Base-by-base conservation (phyloP, 2,797 vertebrate genomes). In the Chaenodraco wilsoni region DNA sequence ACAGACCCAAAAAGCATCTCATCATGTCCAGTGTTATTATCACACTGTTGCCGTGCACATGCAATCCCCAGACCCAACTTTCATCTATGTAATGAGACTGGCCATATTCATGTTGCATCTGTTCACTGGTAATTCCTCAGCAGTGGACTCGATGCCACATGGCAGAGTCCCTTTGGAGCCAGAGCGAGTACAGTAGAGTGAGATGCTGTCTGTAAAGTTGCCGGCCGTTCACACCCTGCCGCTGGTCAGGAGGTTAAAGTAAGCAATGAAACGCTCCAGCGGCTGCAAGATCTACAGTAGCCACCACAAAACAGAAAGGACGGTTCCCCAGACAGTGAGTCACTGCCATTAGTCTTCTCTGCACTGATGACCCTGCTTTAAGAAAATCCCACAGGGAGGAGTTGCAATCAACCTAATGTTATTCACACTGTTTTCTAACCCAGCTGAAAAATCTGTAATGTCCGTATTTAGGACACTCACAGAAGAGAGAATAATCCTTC, bases 51-150 rank as follows among this genome's bases (percentile, higher is more conserved):
- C 65, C 45, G 37, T 12, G 63, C 74, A 85, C 79, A 69, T 50
- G 74, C 79, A 76, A 84, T 83, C 78, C 86, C 82, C 81, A 74
- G 74, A 84, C 85, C 71, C 57, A 72, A 74, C 76, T 88, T 83
- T 79, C 89, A 89, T 91, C 82, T 79, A 71, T 65, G 69, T 74
- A 84, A 85, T 85, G 85, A 88, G 74, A 81, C 65, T 33, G 74
- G 78, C 84, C 84, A 84, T 84, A 86, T 89, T 89, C 82, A 67
- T 46, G 78, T 52, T 85, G 89, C 91, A 89, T 91, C 89, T 90
- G 89, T 84, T 89, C 82, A 9, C 81, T 78, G 69, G 48, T 86
- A 83, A 88, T 84, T 90, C 88, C 78, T 87, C 80, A 79, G 68
- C 72, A 40, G 82, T 75, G 65, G 85, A 83, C 83, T 74, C 69